phyloP scores from a whole-genome alignment of 2,888 invertebrate species.

The Torymus aiolomorphi region DNA sequence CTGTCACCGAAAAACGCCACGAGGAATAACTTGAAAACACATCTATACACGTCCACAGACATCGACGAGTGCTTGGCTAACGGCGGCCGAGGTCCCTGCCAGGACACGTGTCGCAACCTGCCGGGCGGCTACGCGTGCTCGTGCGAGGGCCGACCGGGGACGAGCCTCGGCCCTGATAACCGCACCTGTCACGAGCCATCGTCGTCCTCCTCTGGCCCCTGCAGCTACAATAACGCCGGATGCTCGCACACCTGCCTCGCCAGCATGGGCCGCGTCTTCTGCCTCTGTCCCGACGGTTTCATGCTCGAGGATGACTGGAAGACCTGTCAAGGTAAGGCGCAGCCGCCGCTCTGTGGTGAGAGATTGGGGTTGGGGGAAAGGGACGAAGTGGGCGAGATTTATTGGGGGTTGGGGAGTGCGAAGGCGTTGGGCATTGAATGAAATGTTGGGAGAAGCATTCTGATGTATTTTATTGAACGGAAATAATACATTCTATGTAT shows the following conservation, averaged over 20 bases:
- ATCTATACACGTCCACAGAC: constrained; percentile 71
- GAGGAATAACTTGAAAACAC: not conserved
- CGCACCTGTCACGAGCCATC: constrained; percentile 77
- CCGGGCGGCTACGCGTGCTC: constrained; percentile 79
- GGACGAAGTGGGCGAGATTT: too few species aligned
- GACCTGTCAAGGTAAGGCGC: constrained; percentile 74
- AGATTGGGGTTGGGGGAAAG: too few species aligned
- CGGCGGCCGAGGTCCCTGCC: constrained; percentile 82
- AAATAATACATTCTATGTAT: too few species aligned
- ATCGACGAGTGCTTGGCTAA: constrained; percentile 80
- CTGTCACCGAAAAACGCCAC: too few species aligned
- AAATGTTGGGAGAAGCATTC: too few species aligned
- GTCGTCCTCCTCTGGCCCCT: constrained; percentile 74
- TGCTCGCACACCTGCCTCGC: constrained; percentile 81
- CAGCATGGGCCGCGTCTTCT: constrained; percentile 76
- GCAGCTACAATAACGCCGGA: constrained; percentile 77
- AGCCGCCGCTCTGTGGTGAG: too few species aligned
- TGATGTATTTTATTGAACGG: too few species aligned
- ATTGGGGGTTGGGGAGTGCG: too few species aligned
- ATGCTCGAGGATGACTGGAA: constrained; percentile 74
- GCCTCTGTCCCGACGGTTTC: constrained; percentile 73
- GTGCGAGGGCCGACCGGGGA: constrained; percentile 79
- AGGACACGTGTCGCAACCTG: constrained; percentile 80
- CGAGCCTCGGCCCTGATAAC: constrained; percentile 78
- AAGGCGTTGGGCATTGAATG: too few species aligned